A percentile compares a stretch with the other conserved stretches of the same genome.
These are phyloP conservation scores for Furcula furcula DNA, from an alignment of 2,888 invertebrate genomes.

Conservation along the genomic window DNA sequence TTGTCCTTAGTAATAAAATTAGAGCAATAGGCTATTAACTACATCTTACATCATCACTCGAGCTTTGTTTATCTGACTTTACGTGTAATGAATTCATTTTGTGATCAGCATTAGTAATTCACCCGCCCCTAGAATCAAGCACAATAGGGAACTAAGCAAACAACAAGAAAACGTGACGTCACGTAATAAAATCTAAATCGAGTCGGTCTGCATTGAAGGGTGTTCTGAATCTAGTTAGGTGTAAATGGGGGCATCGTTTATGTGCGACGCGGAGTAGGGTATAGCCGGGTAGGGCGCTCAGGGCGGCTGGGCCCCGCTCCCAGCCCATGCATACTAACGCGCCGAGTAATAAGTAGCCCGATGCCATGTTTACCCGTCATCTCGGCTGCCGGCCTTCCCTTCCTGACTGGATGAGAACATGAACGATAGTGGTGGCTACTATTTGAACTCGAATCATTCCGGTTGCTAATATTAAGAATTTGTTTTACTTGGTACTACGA, in stretches of 20 bases:
- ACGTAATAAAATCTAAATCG: conserved; percentile 50
- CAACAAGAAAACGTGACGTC: conserved; percentile 20
- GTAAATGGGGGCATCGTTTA: conserved; percentile 66
- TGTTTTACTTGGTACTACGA: too few species aligned
- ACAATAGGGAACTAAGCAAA: conserved; percentile 7
- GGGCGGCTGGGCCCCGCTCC: conserved; percentile 50
- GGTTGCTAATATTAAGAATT: too few species aligned
- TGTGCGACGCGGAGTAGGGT: conserved; percentile 56
- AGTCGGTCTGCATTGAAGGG: conserved; percentile 49
- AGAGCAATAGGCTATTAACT: too few species aligned
- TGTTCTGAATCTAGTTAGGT: conserved; percentile 47
- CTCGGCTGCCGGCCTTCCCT: conserved; percentile 15
- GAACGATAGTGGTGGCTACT: background rate
- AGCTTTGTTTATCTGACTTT: too few species aligned
- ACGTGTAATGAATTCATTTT: too few species aligned
- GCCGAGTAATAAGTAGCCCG: conserved; percentile 69
- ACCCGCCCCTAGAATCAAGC: too few species aligned
- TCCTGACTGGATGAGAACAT: background rate
- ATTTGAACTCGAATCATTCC: background rate
- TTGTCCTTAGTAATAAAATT: too few species aligned
- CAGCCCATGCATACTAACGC: conserved; percentile 80
- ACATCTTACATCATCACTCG: too few species aligned
- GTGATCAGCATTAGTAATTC: too few species aligned
- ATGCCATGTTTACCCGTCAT: conserved; percentile 59
- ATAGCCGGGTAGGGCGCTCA: conserved; percentile 44